Evolutionary conservation across 2,888 invertebrate species (phyloP), one percentile per base, ranked within the genome.

Genomic region (Eledona agricola): DNA sequence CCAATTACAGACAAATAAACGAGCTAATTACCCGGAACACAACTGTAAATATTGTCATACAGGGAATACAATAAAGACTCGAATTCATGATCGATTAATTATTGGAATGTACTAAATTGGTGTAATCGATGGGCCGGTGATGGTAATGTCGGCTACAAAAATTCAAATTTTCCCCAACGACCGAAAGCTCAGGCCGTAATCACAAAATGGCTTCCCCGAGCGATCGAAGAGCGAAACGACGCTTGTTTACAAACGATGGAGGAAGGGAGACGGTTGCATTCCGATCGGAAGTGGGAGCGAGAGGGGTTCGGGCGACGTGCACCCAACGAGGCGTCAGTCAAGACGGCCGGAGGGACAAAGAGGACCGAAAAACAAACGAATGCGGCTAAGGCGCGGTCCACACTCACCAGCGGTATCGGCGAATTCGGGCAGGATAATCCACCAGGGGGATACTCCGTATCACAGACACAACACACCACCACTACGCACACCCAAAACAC

Each of bases 131-230:
- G 12, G 17, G 23, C 22, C 3, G 10, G 13, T 35, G 35, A 20
- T 38, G 31, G 34, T 19, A 32, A 13, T 15, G 6, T 13, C 15
- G 42, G 7, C 17, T 17, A 31, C 29, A 26, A 20, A 28, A 20
- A 40, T 40, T 40, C 40, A 16, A 40, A 40, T 28, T 38, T 38
- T 12, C 37, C 25, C 35, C 12, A 28, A 17, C 40, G 13, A 19
- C 11, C 35, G 11, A 37, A 37, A 37, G 37, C 37, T 37, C 37
- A 17, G 37, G 35, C 37, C 59, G 63, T 67, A 68, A 65, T 67
- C 67, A 68, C 72, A 73, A 73, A 71, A 73, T 73, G 73, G 73
- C 73, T 71, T 71, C 72, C 69, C 58, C 55, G 58, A 43, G 37
- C 55, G 59, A 59, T 59, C 59, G 59, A 59, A 59, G 42, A 23